Percentiles rank a stretch among this genome's conserved stretches.
Conservation (phyloP, 1,140 invertebrate genomes). For the Tachypleus tridentatus region DNA sequence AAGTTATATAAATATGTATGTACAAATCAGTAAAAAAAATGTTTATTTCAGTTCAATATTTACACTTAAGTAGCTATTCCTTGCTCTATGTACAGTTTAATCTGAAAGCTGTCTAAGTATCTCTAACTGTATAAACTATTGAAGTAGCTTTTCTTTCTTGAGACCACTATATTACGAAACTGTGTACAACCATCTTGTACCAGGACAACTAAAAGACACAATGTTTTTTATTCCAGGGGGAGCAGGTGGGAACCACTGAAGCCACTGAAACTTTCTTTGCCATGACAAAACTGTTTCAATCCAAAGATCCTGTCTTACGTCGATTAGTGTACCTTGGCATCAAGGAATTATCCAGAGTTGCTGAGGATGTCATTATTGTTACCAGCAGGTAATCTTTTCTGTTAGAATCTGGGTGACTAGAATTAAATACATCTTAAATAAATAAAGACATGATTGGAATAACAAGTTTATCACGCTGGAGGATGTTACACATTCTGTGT, state of each 20-base stretch:
- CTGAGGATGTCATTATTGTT: constrained; percentile 99
- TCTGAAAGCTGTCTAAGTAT: no score
- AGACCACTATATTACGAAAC: no score
- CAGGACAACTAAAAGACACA: no score
- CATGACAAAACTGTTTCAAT: constrained; percentile 98
- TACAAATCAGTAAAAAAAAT: no score
- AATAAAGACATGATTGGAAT: neutral
- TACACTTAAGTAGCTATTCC: no score
- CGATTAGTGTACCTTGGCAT: constrained; percentile 95
- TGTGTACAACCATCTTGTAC: no score
- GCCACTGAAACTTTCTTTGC: constrained; percentile 99
- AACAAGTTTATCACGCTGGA: neutral
- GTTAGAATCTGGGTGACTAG: neutral
- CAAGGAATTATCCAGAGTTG: constrained; percentile 86
- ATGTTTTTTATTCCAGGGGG: constrained; percentile 47
- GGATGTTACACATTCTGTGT: no score
- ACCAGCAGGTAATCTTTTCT: constrained; percentile 39
- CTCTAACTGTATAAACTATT: no score
- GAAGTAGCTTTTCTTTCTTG: no score
- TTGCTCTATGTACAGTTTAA: no score
- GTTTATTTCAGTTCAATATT: no score
- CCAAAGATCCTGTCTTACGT: constrained; percentile 83
- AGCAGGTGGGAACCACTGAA: constrained; percentile 78
- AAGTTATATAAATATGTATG: no score
- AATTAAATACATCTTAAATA: neutral